Conservation (phyloP, 2,888 invertebrate species). For the Leptinotarsa haldemani region DNA sequence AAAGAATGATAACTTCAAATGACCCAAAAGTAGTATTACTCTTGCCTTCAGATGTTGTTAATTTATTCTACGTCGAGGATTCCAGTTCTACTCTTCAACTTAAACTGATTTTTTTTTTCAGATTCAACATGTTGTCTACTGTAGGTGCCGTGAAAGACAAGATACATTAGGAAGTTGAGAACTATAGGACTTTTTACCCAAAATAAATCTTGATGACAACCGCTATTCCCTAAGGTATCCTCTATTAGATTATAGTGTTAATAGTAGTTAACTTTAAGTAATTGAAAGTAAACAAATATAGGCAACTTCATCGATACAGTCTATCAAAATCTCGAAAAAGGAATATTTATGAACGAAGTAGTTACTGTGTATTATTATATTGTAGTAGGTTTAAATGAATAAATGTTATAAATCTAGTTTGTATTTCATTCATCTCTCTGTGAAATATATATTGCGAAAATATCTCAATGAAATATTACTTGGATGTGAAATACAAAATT, state of each 20-base stretch:
- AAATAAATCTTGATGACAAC: constrained; percentile 35
- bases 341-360: constrained; percentile 25
- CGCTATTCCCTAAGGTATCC: constrained; percentile 42
- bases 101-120: constrained; percentile 14
- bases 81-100: too few relatives aligned
- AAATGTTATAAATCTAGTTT: constrained; percentile 1
- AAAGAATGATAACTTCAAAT: too few relatives aligned
- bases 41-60: too few relatives aligned
- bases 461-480: too few relatives aligned
- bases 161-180: constrained; percentile 26
- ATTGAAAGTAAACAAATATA: constrained; percentile 25
- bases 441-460: not conserved
- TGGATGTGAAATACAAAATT: too few relatives aligned
- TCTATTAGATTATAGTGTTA: constrained; percentile 31
- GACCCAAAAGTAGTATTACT: too few relatives aligned
- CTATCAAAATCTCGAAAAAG: constrained; percentile 40
- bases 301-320: constrained; percentile 32
- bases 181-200: not conserved
- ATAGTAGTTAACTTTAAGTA: constrained; percentile 28
- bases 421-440: not conserved
- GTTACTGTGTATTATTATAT: constrained; percentile 18
- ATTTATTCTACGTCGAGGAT: too few relatives aligned
- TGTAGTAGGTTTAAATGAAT: constrained; percentile 19
- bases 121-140: constrained; percentile 23
- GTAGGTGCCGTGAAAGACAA: constrained; percentile 29